Evolutionary conservation across 2,888 invertebrate genomes (phyloP).

Genomic region (Dynastes maya): DNA sequence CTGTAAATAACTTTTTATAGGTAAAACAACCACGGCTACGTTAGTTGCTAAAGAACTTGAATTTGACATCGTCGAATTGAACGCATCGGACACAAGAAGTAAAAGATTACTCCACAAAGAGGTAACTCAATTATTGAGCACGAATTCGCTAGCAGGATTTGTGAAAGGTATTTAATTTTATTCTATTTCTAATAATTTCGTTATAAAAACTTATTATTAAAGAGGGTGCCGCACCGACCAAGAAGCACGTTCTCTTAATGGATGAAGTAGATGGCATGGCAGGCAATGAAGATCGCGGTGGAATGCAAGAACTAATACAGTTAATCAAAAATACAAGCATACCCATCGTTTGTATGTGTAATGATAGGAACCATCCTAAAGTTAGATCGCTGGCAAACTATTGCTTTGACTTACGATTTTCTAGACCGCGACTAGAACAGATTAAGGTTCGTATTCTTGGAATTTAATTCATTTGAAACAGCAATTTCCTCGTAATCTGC

Average conservation of each 20-base stretch:
- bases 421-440: slow-evolving; percentile 89
- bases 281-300: slow-evolving; percentile 98
- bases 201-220: slow-evolving; percentile 22
- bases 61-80: slow-evolving; percentile 93
- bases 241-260: slow-evolving; percentile 96
- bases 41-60: slow-evolving; percentile 92
- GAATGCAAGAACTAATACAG: slow-evolving; percentile 93
- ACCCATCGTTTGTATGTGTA: slow-evolving; percentile 98
- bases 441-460: slow-evolving; percentile 79
- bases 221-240: slow-evolving; percentile 69
- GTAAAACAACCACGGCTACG: slow-evolving; percentile 91
- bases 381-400: slow-evolving; percentile 94
- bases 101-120: slow-evolving; percentile 89
- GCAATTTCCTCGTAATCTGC: not conserved
- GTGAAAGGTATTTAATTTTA: slow-evolving; percentile 73
- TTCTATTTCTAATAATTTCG: not conserved
- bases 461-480: not conserved
- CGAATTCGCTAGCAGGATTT: slow-evolving; percentile 82
- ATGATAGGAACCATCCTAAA: slow-evolving; percentile 94
- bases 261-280: slow-evolving; percentile 99
- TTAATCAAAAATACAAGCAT: slow-evolving; percentile 91
- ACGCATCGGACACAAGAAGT: slow-evolving; percentile 97
- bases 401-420: slow-evolving; percentile 93
- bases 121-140: slow-evolving; percentile 86
- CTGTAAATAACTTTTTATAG: slow-evolving; percentile 62